Evolutionary conservation across 64 coral and sea anemone genomes (phyloP), one percentile per base, ranked within the genome.

Genomic region (Anthopleura sola): DNA sequence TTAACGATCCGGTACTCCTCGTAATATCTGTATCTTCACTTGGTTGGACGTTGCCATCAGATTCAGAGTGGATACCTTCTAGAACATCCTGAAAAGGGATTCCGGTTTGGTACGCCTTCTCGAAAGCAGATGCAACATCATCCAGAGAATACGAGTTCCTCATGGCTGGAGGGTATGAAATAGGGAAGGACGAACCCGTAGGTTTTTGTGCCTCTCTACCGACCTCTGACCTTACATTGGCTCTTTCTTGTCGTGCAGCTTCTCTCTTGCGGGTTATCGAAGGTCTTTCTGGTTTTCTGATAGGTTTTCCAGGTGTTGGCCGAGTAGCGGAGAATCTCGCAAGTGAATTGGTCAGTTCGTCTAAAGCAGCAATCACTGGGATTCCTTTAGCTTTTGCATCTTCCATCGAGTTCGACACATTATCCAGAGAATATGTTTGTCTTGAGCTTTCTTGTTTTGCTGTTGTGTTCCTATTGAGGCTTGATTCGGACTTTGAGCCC

Each of bases 351-450:
- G 89, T 81, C 7, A 91, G 84, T 55, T 91, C 51, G 24, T 91
- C 89, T 17, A 91, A 54, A 6, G 89, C 84, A 54, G 78, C 75
- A 51, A 91, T 86, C 12, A 91, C 89, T 36, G 89, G 89, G 31
- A 91, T 91, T 38, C 89, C 83, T 19, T 84, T 82, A 36, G 77
- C 83, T 50, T 86, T 81, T 6, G 74, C 75, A 40, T 66, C 89
- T 81, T 81, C 71, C 24, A 85, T 24, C 5, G 89, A 64, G 8
- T 38, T 90, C 19, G 75, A 69, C 9, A 91, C 75, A 62, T 86
- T 55, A 54, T 86, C 74, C 2, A 91, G 49, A 6, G 84, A 91
- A 49, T 91, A 74, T 8, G 84, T 91, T 68, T 60, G n/a, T 55
- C 88, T 75, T 20, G 82, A 68, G 3, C 38, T 12, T 11, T 32